These are phyloP conservation scores for Apis dorsata DNA, from an alignment of 1,140 invertebrate species.

Conservation along the genomic window DNA sequence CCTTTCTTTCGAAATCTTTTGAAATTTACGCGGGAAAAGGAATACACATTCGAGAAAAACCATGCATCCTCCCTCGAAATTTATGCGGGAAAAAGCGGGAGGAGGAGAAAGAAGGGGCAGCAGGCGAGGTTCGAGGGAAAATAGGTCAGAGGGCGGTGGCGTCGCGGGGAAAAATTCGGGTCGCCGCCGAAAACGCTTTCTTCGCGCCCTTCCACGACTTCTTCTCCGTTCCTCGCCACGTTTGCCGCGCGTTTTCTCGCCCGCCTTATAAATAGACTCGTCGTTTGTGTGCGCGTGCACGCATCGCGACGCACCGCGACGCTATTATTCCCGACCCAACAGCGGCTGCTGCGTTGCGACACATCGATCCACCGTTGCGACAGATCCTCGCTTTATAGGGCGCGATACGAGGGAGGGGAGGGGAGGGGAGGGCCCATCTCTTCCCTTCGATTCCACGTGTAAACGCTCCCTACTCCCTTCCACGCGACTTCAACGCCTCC, in stretches of 20 bases:
- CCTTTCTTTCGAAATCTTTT: no score
- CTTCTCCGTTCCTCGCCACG: slow-evolving; percentile 45
- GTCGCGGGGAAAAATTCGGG: no score
- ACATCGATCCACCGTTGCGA: slow-evolving; percentile 6
- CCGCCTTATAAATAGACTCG: slow-evolving; percentile 52
- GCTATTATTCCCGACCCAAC: background rate
- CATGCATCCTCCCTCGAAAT: no score
- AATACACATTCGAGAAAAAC: no score
- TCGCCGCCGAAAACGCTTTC: slow-evolving; percentile 45
- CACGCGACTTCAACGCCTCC: no score
- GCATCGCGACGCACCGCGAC: slow-evolving; percentile 31
- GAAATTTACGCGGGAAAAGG: no score
- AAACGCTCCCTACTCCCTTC: background rate
- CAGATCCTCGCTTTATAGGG: slow-evolving; percentile 26
- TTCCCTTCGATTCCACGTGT: slow-evolving; percentile 4
- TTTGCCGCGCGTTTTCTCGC: slow-evolving; percentile 30
- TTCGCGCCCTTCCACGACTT: slow-evolving; percentile 58
- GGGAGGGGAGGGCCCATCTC: no score
- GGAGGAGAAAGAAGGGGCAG: no score
- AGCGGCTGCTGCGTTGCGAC: slow-evolving; percentile 6
- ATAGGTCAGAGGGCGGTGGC: no score
- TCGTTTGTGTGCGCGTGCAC: slow-evolving; percentile 26
- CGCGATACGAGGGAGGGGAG: background rate
- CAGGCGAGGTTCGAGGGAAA: no score
- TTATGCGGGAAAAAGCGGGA: no score